Evolutionary conservation across 2,888 invertebrate species (phyloP).

Genomic region (Sinhomidia bicolor): DNA sequence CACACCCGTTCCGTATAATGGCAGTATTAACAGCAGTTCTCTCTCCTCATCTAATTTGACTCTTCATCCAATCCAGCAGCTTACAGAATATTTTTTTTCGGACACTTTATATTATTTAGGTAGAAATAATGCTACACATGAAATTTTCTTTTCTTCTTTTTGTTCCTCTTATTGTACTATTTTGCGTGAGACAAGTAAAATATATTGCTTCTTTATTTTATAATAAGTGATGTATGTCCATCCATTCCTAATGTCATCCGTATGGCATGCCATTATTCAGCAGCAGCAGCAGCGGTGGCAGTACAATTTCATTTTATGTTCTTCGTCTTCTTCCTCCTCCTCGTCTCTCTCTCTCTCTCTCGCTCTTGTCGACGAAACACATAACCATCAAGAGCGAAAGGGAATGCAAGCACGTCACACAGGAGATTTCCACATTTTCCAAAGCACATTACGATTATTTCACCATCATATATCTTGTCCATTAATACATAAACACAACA

Average conservation of each 20-base stretch:
- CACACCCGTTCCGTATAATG: constrained; percentile 49
- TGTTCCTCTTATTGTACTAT: constrained; percentile 19
- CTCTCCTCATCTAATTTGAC: constrained; percentile 71
- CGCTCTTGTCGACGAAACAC: constrained; percentile 29
- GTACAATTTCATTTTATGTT: constrained; percentile 59
- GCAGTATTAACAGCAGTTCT: background rate
- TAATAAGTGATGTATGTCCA: constrained; percentile 71
- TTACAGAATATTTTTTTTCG: constrained; percentile 38
- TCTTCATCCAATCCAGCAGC: constrained; percentile 18
- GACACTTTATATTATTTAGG: constrained; percentile 59
- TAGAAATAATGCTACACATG: background rate
- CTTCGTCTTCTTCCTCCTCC: constrained; percentile 39
- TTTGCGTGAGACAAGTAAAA: constrained; percentile 62
- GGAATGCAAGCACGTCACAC: constrained; percentile 58
- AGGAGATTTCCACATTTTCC: constrained; percentile 73
- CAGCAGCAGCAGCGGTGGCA: too few relatives aligned
- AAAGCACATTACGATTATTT: constrained; percentile 73
- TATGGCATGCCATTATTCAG: constrained; percentile 72
- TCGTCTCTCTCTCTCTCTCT: too few relatives aligned
- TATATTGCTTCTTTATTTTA: constrained; percentile 74
- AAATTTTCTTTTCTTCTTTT: too few relatives aligned
- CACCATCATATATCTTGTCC: constrained; percentile 74
- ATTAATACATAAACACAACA: constrained; percentile 71
- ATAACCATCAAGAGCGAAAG: constrained; percentile 26
- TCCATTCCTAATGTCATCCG: constrained; percentile 71